Base-by-base conservation (phyloP, 1,140 invertebrate genomes). In the Rhopalosiphum maidis region DNA sequence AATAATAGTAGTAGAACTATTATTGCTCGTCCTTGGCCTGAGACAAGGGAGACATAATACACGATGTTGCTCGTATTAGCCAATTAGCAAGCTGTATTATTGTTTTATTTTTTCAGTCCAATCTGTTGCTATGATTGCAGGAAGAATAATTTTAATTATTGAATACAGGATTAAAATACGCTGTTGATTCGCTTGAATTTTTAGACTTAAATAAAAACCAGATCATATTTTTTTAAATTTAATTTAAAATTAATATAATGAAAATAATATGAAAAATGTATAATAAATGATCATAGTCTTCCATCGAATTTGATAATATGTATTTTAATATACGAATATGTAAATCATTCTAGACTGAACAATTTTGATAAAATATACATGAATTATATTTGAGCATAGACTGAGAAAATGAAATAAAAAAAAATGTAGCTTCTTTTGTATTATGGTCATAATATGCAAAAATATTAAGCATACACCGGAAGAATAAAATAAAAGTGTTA, bases 401-500 rank as follows among this genome's bases (percentile, higher is more conserved):
- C 60, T 11, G 18, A n/a, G n/a, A 77, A 77, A n/a, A 77, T n/a
- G 5, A 77, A 77, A 77, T 77, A 77, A 77, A 77, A 77, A 77
- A 77, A n/a, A 18, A 35, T n/a, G 15, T n/a, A 18, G 30, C 60
- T 77, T 18, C 30, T 77, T 77, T 18, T n/a, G 60, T 77, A 77
- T 77, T 77, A 35, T 77, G 1, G n/a, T 77, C 60, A 68, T 77
- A 15, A 18, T 77, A 77, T 77, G 4, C 60, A 77, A 77, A 77
- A 77, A 77, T 77, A 77, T n/a, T 77, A 77, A n/a, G n/a, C 30
- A 77, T 18, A 77, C 30, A 77, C 60, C 1, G 60, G 60, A 35
- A n/a, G 60, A 77, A 77, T 77, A n/a, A 77, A 77, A 77, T 77
- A 35, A 77, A 77, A 77, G n/a, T 77, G 15, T 77, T 77, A 77